Percentiles rank a stretch among this genome's conserved stretches.
Evolutionary conservation across 2,888 invertebrate genomes (phyloP).

Genomic region (Hirtodrosophila histrioides): DNA sequence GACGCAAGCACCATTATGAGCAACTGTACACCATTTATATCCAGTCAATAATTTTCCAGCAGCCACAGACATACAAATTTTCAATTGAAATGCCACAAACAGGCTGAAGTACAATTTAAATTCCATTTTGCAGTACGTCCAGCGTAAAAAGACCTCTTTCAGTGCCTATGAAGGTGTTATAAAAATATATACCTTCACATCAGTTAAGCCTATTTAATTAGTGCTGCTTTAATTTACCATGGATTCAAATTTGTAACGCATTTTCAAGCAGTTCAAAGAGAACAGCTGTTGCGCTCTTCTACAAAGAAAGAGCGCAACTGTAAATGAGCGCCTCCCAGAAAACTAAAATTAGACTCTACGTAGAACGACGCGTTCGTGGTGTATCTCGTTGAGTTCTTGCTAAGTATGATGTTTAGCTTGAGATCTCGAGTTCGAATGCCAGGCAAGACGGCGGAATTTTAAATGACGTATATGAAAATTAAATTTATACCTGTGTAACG

Average conservation of each 20-base stretch:
- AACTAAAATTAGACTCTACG: neutral
- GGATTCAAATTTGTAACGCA: conserved; percentile 15
- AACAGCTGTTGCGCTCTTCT: neutral
- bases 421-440: conserved; percentile 17
- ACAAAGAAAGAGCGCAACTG: neutral
- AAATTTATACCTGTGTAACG: too few species aligned
- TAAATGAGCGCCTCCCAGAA: neutral
- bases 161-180: too few species aligned
- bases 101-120: neutral
- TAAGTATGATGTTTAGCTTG: fast-evolving
- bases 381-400: conserved; percentile 2
- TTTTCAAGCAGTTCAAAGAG: neutral
- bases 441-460: neutral
- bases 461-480: too few species aligned
- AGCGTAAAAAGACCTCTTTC: neutral
- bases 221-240: neutral
- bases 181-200: neutral
- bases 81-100: neutral
- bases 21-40: conserved; percentile 20
- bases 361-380: neutral
- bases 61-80: neutral
- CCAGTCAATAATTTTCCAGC: too few species aligned
- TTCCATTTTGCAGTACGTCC: neutral
- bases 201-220: neutral
- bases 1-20: neutral